Conservation (phyloP, 2,113 vertebrate genomes). For the Zingel zingel region DNA sequence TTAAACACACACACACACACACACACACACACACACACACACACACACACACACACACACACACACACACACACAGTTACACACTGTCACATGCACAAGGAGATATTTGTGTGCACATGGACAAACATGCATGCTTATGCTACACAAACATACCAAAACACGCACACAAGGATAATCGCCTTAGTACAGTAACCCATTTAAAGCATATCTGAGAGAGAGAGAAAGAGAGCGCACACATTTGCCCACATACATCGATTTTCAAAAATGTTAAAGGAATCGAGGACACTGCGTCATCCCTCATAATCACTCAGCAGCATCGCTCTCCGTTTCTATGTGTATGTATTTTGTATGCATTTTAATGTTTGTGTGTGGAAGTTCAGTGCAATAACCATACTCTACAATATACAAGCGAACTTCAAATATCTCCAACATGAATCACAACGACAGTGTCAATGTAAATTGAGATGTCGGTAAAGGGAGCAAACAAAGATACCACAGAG, state of each 20-base stretch:
- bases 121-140: constrained; percentile 41
- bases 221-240: constrained; percentile 56
- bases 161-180: constrained; percentile 55
- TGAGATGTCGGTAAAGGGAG: background rate
- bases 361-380: constrained; percentile 2
- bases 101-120: constrained; percentile 24
- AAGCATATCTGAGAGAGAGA: constrained; percentile 61
- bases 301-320: constrained; percentile 62
- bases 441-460: constrained; percentile 24
- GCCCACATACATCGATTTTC: constrained; percentile 71
- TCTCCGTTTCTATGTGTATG: constrained; percentile 43
- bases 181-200: constrained; percentile 80
- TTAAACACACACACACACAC: constrained; percentile 2
- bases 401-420: constrained; percentile 19
- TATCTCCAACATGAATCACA: constrained; percentile 21
- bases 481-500: constrained; percentile 19
- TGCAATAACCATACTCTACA: constrained; percentile 19
- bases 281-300: constrained; percentile 77
- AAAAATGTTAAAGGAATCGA: constrained; percentile 76
- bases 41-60: background rate
- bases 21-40: background rate
- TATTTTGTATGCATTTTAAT: constrained; percentile 23
- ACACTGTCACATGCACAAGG: constrained; percentile 17
- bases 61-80: background rate
- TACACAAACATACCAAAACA: constrained; percentile 41